These are phyloP conservation scores for Ctenopoma kingsleyae DNA, from an alignment of 2,797 vertebrate genomes.

Conservation along the genomic window DNA sequence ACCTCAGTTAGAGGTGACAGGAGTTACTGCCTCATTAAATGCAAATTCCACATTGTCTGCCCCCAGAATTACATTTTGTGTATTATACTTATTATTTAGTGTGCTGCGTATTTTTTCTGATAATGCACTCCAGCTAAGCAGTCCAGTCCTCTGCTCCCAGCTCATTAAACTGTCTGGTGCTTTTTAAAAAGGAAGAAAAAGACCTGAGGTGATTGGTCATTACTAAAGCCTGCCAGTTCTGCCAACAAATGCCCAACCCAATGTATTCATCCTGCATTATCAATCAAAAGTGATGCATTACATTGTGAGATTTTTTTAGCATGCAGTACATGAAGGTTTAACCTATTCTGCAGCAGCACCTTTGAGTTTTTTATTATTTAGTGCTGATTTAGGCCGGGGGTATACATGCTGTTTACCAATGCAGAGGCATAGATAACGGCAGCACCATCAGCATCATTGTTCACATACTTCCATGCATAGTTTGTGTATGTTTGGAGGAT, in stretches of 20 bases:
- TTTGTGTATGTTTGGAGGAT: no score
- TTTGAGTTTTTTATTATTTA: no score
- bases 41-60: not conserved
- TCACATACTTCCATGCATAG: no score
- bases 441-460: no score
- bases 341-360: no score
- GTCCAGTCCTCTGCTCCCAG: not conserved
- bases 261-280: not conserved
- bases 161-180: conserved; percentile 24
- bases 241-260: not conserved
- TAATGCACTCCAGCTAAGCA: not conserved
- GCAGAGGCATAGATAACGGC: no score
- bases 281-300: no score
- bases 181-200: conserved; percentile 17
- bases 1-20: not conserved
- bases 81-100: not conserved
- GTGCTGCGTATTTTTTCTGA: not conserved
- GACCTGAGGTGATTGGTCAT: not conserved
- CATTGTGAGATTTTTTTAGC: no score
- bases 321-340: no score
- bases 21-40: not conserved
- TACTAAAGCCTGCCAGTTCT: conserved; percentile 5
- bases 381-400: no score
- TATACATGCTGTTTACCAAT: no score
- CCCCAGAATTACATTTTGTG: not conserved